phyloP scores from a whole-genome alignment of 1,140 invertebrate genomes.

The Drosophila lini region DNA sequence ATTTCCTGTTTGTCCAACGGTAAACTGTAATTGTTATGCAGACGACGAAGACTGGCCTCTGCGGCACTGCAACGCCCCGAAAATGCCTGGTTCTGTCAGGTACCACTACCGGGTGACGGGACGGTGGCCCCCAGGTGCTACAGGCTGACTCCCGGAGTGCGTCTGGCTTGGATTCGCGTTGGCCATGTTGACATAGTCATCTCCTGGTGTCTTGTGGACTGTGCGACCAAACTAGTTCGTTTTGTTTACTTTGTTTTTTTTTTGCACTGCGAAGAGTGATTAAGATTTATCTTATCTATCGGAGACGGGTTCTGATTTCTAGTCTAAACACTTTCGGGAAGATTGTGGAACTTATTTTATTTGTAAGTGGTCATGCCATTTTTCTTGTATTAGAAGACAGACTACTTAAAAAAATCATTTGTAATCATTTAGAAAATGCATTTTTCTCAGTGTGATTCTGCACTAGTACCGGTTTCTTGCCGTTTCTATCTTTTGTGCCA shows the following conservation, averaged over 20 bases:
- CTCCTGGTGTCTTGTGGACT: constrained; percentile 27
- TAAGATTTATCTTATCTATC: constrained; percentile 10
- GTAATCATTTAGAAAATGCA: not conserved
- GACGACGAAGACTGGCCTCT: constrained; percentile 45
- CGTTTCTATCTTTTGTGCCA: constrained; percentile 30
- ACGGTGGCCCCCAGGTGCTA: not conserved
- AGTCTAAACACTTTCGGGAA: not conserved
- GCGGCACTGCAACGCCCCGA: constrained; percentile 35
- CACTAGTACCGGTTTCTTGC: constrained; percentile 55
- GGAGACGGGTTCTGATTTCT: not conserved
- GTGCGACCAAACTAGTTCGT: constrained; percentile 41
- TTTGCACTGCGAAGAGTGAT: constrained; percentile 11
- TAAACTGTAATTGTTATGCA: constrained; percentile 75
- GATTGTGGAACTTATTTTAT: not conserved
- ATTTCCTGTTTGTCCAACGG: constrained; percentile 70
- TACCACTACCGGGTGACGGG: not conserved
- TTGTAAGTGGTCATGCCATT: no score
- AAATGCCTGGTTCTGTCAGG: constrained; percentile 10
- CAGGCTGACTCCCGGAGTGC: constrained; percentile 16
- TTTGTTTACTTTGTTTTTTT: constrained; percentile 24
- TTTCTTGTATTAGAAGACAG: not conserved
- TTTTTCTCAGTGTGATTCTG: constrained; percentile 27
- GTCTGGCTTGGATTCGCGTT: constrained; percentile 35
- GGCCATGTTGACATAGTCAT: constrained; percentile 66
- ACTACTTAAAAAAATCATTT: not conserved